Conservation (phyloP, 2,113 vertebrate genomes). For the Desmodus rotundus region DNA sequence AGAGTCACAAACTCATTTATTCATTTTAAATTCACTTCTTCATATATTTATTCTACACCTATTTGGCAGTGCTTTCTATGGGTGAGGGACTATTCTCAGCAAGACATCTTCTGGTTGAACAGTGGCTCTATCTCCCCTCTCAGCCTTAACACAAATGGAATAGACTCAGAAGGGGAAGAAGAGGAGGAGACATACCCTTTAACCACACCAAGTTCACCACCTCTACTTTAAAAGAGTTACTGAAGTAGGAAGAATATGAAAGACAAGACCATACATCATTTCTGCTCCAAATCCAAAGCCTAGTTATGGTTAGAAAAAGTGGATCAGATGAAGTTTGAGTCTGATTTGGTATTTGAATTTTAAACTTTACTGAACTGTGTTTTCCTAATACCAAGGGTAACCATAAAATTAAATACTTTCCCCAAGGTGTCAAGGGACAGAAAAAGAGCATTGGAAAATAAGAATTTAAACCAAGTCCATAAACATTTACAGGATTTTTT, state of each 20-base stretch:
- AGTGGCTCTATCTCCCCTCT: not conserved
- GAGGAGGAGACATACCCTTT: not conserved
- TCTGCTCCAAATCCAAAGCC: not conserved
- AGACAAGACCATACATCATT: not conserved
- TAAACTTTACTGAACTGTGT: conserved; percentile 5
- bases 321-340: not conserved
- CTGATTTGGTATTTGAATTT: conserved; percentile 1
- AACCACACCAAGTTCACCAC: not conserved
- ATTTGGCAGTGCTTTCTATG: not conserved
- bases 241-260: not conserved
- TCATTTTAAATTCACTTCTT: not conserved
- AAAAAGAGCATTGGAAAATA: not conserved
- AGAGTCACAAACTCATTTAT: not conserved
- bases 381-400: conserved; percentile 21
- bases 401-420: not conserved
- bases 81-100: not conserved
- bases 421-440: not conserved
- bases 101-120: not conserved
- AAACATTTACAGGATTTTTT: not conserved
- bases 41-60: not conserved
- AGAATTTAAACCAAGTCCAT: not conserved
- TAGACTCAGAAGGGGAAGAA: not conserved
- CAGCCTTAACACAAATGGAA: not conserved
- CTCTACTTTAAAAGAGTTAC: not conserved
- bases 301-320: not conserved